Conservation (phyloP, 92 coral and sea anemone species). For the Palythoa heliodiscus region DNA sequence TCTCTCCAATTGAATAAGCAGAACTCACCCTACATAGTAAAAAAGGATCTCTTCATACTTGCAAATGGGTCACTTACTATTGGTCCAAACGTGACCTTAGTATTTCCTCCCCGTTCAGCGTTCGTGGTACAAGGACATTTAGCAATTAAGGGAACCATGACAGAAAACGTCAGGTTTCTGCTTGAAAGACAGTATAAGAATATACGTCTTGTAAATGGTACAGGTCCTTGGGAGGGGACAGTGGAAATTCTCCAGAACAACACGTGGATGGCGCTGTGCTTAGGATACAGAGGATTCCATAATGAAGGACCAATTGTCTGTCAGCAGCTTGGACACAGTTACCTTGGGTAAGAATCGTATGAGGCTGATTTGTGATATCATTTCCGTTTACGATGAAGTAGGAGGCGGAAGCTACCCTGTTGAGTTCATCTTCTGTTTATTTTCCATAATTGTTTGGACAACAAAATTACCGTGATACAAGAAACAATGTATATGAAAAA, state of each 20-base stretch:
- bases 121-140: conserved; percentile 68
- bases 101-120: conserved; percentile 59
- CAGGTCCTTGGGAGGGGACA: conserved; percentile 67
- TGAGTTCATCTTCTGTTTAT: not conserved
- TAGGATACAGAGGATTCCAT: conserved; percentile 20
- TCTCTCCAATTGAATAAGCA: conserved; percentile 33
- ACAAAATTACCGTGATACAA: too few species aligned
- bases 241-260: conserved; percentile 50
- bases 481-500: too few species aligned
- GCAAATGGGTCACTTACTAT: conserved; percentile 63
- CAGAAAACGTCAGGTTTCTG: conserved; percentile 44
- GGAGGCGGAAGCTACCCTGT: not conserved
- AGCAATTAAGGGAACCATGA: conserved; percentile 41
- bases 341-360: not conserved
- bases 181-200: not conserved
- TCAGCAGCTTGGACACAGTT: conserved; percentile 51
- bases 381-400: not conserved
- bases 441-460: too few species aligned
- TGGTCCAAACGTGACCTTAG: conserved; percentile 52
- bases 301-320: conserved; percentile 53
- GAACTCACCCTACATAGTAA: conserved; percentile 60
- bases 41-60: conserved; percentile 60
- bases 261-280: conserved; percentile 62
- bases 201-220: conserved; percentile 55
- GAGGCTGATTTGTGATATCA: too few species aligned